Conservation (phyloP, 2,888 invertebrate genomes). For the Hirtodrosophila histrioides region DNA sequence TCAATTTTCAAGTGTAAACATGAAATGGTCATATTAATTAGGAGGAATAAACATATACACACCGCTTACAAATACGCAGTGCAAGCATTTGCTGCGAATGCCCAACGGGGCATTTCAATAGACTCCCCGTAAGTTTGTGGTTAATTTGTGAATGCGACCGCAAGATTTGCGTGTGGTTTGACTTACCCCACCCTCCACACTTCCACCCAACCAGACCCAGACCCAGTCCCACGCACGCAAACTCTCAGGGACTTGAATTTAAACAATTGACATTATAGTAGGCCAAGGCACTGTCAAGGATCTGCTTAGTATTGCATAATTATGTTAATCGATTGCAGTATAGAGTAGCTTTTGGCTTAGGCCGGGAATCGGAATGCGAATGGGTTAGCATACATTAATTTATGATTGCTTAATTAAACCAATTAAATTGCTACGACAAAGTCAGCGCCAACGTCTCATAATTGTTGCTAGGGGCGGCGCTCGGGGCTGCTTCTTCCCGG, state of each 20-base stretch:
- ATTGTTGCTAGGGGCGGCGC: slow-evolving; percentile 47
- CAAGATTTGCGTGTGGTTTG: slow-evolving; percentile 50
- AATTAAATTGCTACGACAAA: slow-evolving; percentile 59
- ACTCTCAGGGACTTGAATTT: not conserved
- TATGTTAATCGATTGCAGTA: slow-evolving; percentile 60
- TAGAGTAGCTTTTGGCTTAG: slow-evolving; percentile 56
- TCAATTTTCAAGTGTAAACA: slow-evolving; percentile 31
- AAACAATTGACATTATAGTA: not conserved
- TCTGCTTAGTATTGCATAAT: slow-evolving; percentile 44
- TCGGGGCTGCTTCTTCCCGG: slow-evolving; percentile 35
- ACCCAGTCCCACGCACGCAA: not conserved
- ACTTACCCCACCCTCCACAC: slow-evolving; percentile 15
- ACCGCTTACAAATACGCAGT: slow-evolving; percentile 3
- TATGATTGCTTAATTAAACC: slow-evolving; percentile 77
- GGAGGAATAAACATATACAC: slow-evolving; percentile 21
- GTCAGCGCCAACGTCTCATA: slow-evolving; percentile 22
- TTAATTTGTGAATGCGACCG: slow-evolving; percentile 61
- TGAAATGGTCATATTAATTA: slow-evolving; percentile 30
- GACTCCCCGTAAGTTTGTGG: slow-evolving; percentile 53
- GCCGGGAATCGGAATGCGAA: slow-evolving; percentile 3
- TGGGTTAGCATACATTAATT: slow-evolving; percentile 55
- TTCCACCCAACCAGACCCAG: not conserved
- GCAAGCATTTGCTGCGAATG: not conserved
- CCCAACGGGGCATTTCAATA: slow-evolving; percentile 10
- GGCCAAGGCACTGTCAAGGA: slow-evolving; percentile 6